Evolutionary conservation across 35 echinoderm and acorn worm genomes (phyloP).

Genomic region (Diadema setosum): DNA sequence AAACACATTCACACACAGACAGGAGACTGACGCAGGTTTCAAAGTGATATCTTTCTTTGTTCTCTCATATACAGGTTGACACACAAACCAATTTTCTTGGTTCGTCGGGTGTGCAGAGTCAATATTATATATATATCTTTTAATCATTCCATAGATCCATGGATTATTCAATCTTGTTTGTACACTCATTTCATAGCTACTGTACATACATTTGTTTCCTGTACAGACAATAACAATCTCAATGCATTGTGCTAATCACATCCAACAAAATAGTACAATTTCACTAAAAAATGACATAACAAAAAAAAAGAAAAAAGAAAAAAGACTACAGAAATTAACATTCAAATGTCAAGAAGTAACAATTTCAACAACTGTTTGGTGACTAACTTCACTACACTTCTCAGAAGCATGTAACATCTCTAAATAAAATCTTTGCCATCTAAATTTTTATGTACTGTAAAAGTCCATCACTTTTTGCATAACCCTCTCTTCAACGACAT

Average conservation of each 20-base stretch:
- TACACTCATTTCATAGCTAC: not conserved
- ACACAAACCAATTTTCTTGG: not conserved
- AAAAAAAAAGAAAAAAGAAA: too few species aligned
- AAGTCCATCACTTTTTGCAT: too few species aligned
- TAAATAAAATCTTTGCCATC: not conserved
- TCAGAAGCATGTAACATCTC: not conserved
- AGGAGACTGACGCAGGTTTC: not conserved
- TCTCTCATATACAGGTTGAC: slow-evolving; percentile 9
- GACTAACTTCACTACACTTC: not conserved
- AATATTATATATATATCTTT: too few species aligned
- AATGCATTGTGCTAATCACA: slow-evolving; percentile 4
- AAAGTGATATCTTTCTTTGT: not conserved
- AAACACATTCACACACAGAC: not conserved
- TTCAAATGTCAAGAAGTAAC: too few species aligned
- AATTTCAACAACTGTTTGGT: not conserved
- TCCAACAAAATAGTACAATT: not conserved
- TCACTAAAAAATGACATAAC: not conserved
- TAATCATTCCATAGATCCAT: too few species aligned
- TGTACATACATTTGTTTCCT: not conserved
- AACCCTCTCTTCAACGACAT: too few species aligned
- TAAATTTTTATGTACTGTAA: not conserved
- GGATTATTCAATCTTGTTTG: too few species aligned
- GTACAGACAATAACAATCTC: not conserved
- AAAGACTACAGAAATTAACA: too few species aligned
- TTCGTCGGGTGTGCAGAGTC: not conserved